Evolutionary conservation across 92 coral and sea anemone genomes (phyloP), one percentile per base, ranked within the genome.

Genomic region (Micromussa lordhowensis): DNA sequence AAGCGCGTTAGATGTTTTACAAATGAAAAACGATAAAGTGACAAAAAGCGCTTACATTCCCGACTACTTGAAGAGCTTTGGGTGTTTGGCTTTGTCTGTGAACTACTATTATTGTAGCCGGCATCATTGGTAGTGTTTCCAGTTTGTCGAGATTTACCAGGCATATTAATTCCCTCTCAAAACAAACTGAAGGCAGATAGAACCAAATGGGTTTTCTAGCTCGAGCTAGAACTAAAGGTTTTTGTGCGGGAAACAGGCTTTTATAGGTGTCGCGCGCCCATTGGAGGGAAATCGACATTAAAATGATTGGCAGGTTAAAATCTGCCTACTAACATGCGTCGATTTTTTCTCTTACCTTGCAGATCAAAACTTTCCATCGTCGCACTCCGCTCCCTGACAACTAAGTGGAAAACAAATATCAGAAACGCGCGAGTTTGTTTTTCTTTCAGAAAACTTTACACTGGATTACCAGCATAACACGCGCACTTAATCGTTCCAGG

Each of bases 331-430:
- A 21, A 28, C 68, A 59, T 3, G 15, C n/a, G 3, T 16, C 21
- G 9, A 59, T 21, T 59, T 59, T 59, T 64, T 73, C 31, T 35
- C 80, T 34, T 17, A 84, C 81, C 88, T 32, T 84, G 5, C 17
- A n/a, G 36, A 26, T 26, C 0, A 24, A 3, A 58, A 19, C 19
- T 51, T 84, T 34, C 4, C 40, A 17, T 58, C 59, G 36, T 29
- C 2, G 81, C 26, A 55, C 18, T 75, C 54, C 31, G 19, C n/a
- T 84, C 54, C 54, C 21, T 68, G 57, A 74, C 11, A 53, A 24
- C 5, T 8, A 2, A 26, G n/a, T 5, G 2, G 28, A 69, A 22
- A 16, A 21, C 36, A 40, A 3, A 18, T 30, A 21, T 72, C 17
- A 72, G 70, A 1, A 21, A 54, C n/a, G 40, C 30, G 49, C 57